phyloP scores from a whole-genome alignment of 2,888 invertebrate species.

The Schizotus pectinicornis region DNA sequence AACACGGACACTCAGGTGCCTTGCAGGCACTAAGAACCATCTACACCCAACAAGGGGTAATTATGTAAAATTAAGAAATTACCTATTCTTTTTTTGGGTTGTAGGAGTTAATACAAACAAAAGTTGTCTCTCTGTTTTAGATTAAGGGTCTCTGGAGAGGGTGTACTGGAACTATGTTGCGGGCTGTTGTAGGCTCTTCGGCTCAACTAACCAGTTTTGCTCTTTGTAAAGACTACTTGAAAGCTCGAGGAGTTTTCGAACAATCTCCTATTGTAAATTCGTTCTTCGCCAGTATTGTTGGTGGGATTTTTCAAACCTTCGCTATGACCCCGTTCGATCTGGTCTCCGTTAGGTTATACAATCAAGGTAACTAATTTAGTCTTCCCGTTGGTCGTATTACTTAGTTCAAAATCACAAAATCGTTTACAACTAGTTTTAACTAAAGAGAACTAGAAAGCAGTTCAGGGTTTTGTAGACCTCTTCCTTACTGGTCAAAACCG shows the following conservation, averaged over 20 bases:
- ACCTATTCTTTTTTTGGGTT: no score
- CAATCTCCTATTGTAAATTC: slow-evolving; percentile 65
- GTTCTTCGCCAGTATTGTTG: slow-evolving; percentile 73
- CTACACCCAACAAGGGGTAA: slow-evolving; percentile 64
- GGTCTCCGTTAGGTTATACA: slow-evolving; percentile 86
- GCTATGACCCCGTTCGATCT: slow-evolving; percentile 89
- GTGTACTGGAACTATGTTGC: slow-evolving; percentile 70
- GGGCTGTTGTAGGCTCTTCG: slow-evolving; percentile 81
- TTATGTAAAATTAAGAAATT: not conserved
- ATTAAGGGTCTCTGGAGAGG: slow-evolving; percentile 78
- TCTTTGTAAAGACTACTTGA: slow-evolving; percentile 63
- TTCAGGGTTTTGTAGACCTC: no score
- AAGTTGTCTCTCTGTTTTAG: slow-evolving; percentile 38
- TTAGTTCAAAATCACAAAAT: no score
- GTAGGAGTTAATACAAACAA: no score
- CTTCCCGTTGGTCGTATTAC: no score
- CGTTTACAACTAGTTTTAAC: slow-evolving; percentile 1
- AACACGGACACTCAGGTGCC: slow-evolving; percentile 74
- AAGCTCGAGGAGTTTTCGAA: slow-evolving; percentile 45
- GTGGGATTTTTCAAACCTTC: slow-evolving; percentile 76
- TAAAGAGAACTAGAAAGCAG: no score
- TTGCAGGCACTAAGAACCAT: slow-evolving; percentile 61
- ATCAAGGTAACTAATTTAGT: slow-evolving; percentile 71
- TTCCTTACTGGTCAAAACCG: no score
- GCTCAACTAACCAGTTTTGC: slow-evolving; percentile 85